Percentiles rank a stretch among this genome's conserved stretches.
phyloP scores from a whole-genome alignment of 2,797 vertebrate genomes.

The Helicolenus hilgendorfi region DNA sequence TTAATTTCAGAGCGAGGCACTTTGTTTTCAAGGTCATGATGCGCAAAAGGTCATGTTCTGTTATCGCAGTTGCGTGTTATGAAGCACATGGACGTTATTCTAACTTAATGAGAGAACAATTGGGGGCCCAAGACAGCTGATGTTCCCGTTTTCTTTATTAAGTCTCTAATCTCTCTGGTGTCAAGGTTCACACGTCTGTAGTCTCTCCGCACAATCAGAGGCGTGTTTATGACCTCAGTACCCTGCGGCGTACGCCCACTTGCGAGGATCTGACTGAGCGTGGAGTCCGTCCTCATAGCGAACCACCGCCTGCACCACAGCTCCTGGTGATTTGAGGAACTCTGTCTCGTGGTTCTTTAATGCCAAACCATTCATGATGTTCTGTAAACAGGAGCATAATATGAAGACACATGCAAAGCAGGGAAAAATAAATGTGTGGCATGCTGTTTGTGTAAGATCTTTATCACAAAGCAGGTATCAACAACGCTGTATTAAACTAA shows the following conservation, averaged over 20 bases:
- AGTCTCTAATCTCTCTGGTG: conserved; percentile 15
- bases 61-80: not conserved
- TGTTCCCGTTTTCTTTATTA: not conserved
- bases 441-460: not conserved
- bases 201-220: conserved; percentile 1
- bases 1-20: not conserved
- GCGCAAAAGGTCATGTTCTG: not conserved
- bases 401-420: not conserved
- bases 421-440: not conserved
- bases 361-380: conserved; percentile 78
- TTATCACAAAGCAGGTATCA: not conserved
- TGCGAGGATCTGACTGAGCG: conserved; percentile 90
- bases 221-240: conserved; percentile 79
- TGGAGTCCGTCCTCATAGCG: conserved; percentile 65
- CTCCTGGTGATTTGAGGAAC: conserved; percentile 34
- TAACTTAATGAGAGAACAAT: not conserved
- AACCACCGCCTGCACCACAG: conserved; percentile 88
- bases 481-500: not conserved
- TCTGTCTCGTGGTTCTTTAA: conserved; percentile 85
- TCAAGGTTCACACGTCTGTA: conserved; percentile 30
- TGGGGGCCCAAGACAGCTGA: not conserved
- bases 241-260: conserved; percentile 87
- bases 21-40: not conserved
- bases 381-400: conserved; percentile 62
- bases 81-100: not conserved